Percentiles rank a stretch among this genome's conserved stretches.
These are phyloP conservation scores for Loxodonta africana DNA, from an alignment of 2,113 vertebrate species.

Conservation along the genomic window DNA sequence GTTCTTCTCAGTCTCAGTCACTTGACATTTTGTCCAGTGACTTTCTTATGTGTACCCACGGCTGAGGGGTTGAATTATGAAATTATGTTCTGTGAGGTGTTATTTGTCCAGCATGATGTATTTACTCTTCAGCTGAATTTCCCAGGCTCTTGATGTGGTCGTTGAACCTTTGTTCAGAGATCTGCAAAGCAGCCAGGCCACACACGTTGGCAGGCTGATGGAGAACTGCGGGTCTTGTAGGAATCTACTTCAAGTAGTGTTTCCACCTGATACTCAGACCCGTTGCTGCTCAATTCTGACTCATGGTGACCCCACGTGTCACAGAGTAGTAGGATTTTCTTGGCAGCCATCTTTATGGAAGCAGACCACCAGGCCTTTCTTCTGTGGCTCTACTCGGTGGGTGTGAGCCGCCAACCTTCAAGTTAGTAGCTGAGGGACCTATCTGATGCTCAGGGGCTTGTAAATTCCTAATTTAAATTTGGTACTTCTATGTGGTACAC, in stretches of 20 bases:
- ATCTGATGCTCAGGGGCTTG: neutral
- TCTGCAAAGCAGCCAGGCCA: neutral
- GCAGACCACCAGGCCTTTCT: neutral
- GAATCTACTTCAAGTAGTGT: slow-evolving; percentile 57
- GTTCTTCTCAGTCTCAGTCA: neutral
- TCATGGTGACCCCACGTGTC: neutral
- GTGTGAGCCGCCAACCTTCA: neutral
- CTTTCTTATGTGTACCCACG: neutral
- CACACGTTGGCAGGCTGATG: neutral
- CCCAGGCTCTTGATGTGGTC: slow-evolving; percentile 27
- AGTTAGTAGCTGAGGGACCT: neutral
- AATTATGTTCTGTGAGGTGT: slow-evolving; percentile 12
- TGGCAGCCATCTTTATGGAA: neutral
- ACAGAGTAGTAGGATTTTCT: neutral
- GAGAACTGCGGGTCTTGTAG: neutral
- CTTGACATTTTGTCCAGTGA: neutral
- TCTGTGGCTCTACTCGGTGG: neutral
- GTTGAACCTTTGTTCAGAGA: slow-evolving; percentile 75
- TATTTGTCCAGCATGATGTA: slow-evolving; percentile 67
- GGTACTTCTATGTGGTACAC: slow-evolving; percentile 53
- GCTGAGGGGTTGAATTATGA: slow-evolving; percentile 47
- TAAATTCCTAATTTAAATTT: slow-evolving; percentile 53
- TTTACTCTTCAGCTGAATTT: slow-evolving; percentile 72
- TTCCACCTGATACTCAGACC: neutral
- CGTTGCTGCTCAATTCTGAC: neutral